Evolutionary conservation across 2,797 vertebrate genomes (phyloP), one percentile per base, ranked within the genome.

Genomic region (Perodicticus potto): DNA sequence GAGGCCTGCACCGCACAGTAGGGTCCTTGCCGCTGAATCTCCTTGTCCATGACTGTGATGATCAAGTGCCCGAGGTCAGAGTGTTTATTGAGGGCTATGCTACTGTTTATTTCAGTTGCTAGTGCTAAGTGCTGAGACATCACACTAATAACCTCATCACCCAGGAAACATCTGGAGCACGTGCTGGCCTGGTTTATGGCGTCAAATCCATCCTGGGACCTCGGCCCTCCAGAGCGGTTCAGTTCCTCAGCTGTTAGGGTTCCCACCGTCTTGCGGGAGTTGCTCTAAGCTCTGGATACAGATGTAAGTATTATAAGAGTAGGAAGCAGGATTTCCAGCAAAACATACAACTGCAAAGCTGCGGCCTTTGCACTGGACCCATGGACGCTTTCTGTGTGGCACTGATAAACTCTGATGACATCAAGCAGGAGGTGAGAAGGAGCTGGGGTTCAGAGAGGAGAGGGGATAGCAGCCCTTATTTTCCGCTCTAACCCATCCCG

Each of bases 1-100:
- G 3, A 10, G 40, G 43, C 16, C 7, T 20, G 4, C 9, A 4
- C 4, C 23, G 5, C 32, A 45, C 9, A 3, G 3, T 4, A 10
- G 16, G 19, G 20, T 19, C 49, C 27, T 32, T 29, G 57, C 13
- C 45, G 3, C 12, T 2, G 25, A 0, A 57, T n/a, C 45, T 81
- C 5, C 72, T n/a, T n/a, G n/a, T 53, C 65, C 77, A 13, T 23
- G 34, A 61, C 27, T 61, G 27, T 53, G 40, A 4, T 29, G 72
- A 55, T 19, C 29, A 67, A n/a, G 40, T 13, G 2, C 61, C 53
- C 59, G 17, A n/a, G 4, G 49, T 55, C 2, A 5, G 37, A 9
- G 5, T 14, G 3, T 19, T 84, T 45, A 32, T n/a, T 5, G 27
- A 78, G 69, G 63, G 22, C 32, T 55, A 5, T 78, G 67, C 13